Base-by-base conservation (phyloP, 2,797 vertebrate genomes). In the Sphaeramia orbicularis region DNA sequence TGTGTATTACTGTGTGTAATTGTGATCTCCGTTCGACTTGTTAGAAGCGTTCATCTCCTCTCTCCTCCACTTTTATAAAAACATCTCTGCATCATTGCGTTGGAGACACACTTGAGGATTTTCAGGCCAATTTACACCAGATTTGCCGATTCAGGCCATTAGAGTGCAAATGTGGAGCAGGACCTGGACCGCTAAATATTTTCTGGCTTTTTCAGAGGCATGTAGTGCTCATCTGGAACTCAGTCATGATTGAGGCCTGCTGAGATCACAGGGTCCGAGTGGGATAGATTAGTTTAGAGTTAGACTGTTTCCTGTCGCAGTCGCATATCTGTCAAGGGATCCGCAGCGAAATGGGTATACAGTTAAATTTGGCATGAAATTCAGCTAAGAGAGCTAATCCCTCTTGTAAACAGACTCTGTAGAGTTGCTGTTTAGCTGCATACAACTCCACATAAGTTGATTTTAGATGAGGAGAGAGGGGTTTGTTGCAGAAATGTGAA, bases 101-200 rank as follows among this genome's bases (percentile, higher is more conserved):
- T 11, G 6, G 81, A 79, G 71, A 51, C 60, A 36, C 60, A 13
- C 62, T 51, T 6, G 0, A 58, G 54, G 71, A 77, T 84, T 77
- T 64, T 51, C 3, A 14, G 27, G 50, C 40, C 65, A 60, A 50
- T 75, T 80, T 70, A 57, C 51, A 60, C 30, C 61, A 54, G 65
- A 70, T 78, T 77, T 83, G 50, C 55, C 0, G 30, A 80, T 74
- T 73, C 56, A 67, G 68, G 54, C 62, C 71, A 67, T 70, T 72
- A 70, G 24, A 24, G 50, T 10, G 37, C 35, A 47, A 60, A 73
- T 8, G 40, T 45, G 51, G 60, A 67, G 68, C 44, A 1, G 56
- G 4, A 58, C 44, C 43, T 4, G 15, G 40, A 21, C 50, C 40
- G 3, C 44, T 55, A 2, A 63, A 43, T 53, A 48, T 49, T 59